Base-by-base conservation (phyloP, 2,888 invertebrate genomes). In the Schizotus pectinicornis region DNA sequence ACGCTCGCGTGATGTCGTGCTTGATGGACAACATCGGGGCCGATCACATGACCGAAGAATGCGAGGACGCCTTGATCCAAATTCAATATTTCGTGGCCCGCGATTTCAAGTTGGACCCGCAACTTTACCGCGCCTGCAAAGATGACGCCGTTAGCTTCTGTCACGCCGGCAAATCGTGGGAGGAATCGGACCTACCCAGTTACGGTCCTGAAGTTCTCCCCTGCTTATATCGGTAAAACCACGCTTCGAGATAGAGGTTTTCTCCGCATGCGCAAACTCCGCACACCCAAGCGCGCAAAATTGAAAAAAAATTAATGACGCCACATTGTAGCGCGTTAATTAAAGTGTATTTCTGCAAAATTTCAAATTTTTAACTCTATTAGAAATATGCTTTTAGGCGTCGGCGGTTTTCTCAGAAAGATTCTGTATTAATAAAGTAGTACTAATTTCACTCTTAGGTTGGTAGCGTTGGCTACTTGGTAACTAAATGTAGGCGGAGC, bases 41-140 rank as follows among this genome's bases (percentile, higher is more conserved):
- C 1, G 86, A 86, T 53, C 82, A 87, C 37, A 98, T 98, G 96
- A 89, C 87, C 0, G 86, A 87, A 56, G 89, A 91, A 9, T 99
- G 99, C 82, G 95, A 96, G 81, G 87, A 90, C 62, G 91, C 95
- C 6, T 82, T 99, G 38, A 83, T 98, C 57, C 95, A 98, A 80
- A 95, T 99, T 71, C 97, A 99, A 76, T 99, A 97, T 79, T 99
- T 99, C 80, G 88, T 98, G 61, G 92, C 95, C 0, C 86, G 99
- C 69, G 94, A 98, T 80, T 99, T 95, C 77, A 94, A 92, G 71
- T 81, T 97, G 42, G 96, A 97, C 79, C 92, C 95, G 0, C 89
- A 89, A 67, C 81, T 99, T 38, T 98, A 94, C 75, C 86, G 88
- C 73, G 89, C 90, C 31, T 99, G 98, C 75, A 91, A 88, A 71